Evolutionary conservation across 2,113 vertebrate genomes (phyloP).

Genomic region (Sturnira hondurensis): DNA sequence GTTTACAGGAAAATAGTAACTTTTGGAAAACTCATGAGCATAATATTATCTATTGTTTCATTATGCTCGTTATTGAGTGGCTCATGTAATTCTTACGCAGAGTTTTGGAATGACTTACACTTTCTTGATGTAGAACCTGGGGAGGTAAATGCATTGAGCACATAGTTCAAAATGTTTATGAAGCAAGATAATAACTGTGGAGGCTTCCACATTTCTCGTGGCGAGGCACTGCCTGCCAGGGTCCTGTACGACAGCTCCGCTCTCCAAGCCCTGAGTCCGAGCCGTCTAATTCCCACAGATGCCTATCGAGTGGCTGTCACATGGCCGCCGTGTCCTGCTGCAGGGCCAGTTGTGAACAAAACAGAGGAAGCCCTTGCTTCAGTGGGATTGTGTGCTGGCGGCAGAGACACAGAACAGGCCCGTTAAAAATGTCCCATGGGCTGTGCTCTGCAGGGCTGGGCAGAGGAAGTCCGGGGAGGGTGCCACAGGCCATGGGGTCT

Average conservation of each 20-base stretch:
- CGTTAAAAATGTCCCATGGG: background rate
- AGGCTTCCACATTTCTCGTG: background rate
- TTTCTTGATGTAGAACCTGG: background rate
- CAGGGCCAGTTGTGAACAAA: background rate
- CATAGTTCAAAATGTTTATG: slow-evolving; percentile 2
- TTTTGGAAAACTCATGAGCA: background rate
- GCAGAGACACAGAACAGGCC: background rate
- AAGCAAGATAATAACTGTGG: background rate
- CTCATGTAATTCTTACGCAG: background rate
- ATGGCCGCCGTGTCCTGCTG: background rate
- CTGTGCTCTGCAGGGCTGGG: background rate
- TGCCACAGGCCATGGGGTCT: accelerated
- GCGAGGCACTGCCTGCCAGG: background rate
- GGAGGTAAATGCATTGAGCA: slow-evolving; percentile 11
- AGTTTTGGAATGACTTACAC: background rate
- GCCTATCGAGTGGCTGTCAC: background rate
- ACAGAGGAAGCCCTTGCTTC: background rate
- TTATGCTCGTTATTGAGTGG: background rate
- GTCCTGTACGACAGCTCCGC: background rate
- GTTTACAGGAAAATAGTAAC: background rate
- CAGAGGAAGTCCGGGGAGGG: background rate
- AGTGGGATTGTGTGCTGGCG: background rate
- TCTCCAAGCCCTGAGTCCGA: background rate
- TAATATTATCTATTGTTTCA: background rate
- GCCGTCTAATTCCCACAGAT: background rate